Percentiles rank a stretch among this genome's conserved stretches.
Conservation (phyloP, 2,797 vertebrate genomes). For the Spondyliosoma cantharus region DNA sequence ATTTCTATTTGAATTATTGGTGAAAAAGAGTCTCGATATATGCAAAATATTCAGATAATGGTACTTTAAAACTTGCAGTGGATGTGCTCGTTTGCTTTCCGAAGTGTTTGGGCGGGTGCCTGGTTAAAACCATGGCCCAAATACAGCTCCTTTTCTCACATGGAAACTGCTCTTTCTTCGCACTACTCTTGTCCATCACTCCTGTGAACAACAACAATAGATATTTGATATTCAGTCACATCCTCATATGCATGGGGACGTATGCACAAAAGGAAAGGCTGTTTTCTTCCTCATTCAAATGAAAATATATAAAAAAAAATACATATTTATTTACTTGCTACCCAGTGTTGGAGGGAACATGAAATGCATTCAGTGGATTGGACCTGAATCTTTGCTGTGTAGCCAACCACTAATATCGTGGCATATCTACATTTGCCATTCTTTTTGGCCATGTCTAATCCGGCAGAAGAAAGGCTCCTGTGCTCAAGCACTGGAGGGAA, state of each 20-base stretch:
- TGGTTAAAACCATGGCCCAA: constrained; percentile 2
- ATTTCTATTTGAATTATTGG: constrained; percentile 1
- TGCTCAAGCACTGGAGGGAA: constrained; percentile 78
- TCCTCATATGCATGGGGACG: constrained; percentile 27
- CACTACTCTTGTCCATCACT: constrained; percentile 30
- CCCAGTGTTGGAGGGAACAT: constrained; percentile 35
- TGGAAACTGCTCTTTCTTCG: constrained; percentile 18
- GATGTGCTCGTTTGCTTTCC: background rate
- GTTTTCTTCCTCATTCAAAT: constrained; percentile 55
- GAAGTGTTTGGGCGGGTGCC: background rate
- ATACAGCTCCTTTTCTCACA: constrained; percentile 15
- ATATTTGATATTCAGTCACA: constrained; percentile 50
- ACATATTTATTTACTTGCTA: constrained; percentile 65
- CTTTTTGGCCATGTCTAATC: constrained; percentile 84
- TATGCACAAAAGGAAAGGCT: constrained; percentile 50
- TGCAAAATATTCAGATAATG: background rate
- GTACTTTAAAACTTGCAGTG: background rate
- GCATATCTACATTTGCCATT: constrained; percentile 84
- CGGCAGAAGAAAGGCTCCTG: constrained; percentile 83
- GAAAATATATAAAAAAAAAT: constrained; percentile 52
- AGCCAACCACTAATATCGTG: constrained; percentile 74
- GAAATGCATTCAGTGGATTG: constrained; percentile 53
- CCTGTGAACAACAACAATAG: constrained; percentile 56
- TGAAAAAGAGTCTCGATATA: background rate
- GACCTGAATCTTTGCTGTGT: constrained; percentile 56